Percentiles rank a stretch among this genome's conserved stretches.
Conservation (phyloP, 2,113 vertebrate species). For the Chloebia gouldiae region DNA sequence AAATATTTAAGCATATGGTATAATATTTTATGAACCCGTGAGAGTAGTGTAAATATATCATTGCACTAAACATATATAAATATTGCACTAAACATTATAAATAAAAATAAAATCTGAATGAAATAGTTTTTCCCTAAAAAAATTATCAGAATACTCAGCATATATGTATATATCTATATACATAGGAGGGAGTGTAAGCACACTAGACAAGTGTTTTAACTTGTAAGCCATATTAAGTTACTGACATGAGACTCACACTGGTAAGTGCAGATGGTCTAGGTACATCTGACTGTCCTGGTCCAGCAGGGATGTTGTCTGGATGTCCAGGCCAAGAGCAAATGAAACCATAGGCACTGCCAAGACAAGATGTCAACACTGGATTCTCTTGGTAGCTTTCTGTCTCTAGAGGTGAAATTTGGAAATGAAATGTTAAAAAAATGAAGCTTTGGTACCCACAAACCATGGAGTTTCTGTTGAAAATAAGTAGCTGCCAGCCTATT, state of each 20-base stretch:
- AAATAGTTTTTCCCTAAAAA: neutral
- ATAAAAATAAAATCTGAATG: neutral
- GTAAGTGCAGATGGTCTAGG: neutral
- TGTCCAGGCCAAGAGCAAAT: neutral
- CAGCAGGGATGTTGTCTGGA: neutral
- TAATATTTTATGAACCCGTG: neutral
- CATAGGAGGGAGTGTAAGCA: neutral
- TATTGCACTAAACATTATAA: neutral
- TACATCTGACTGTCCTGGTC: neutral
- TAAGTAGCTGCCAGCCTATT: neutral
- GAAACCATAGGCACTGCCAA: neutral
- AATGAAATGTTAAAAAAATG: neutral
- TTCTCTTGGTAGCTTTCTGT: neutral
- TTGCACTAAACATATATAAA: neutral
- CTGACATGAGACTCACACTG: neutral
- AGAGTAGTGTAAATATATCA: neutral
- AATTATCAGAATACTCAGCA: neutral
- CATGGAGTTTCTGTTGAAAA: neutral
- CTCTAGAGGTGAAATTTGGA: neutral
- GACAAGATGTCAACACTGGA: neutral
- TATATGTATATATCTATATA: neutral
- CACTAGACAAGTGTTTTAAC: neutral
- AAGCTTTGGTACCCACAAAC: neutral
- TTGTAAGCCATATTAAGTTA: neutral
- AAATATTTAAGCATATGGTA: neutral